Evolutionary conservation across 2,113 vertebrate species (phyloP).

Genomic region (Rhagologus leucostigma): DNA sequence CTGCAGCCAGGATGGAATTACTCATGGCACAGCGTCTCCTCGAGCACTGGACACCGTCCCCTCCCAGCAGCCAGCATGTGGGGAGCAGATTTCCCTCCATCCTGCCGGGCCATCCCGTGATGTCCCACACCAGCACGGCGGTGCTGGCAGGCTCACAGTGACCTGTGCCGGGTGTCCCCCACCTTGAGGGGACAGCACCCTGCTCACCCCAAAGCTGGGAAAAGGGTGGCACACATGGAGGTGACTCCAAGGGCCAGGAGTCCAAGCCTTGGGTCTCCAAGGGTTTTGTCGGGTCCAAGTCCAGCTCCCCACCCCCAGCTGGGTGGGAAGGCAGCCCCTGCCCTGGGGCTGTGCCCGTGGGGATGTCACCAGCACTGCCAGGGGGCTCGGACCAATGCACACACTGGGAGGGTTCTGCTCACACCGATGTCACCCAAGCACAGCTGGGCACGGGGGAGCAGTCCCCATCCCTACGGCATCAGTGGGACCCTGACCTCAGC

Average conservation of each 20-base stretch:
- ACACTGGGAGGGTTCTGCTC: not conserved
- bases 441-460: not conserved
- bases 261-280: not conserved
- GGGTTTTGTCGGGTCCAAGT: not conserved
- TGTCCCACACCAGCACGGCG: accelerated
- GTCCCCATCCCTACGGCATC: accelerated
- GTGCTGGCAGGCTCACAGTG: not conserved
- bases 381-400: accelerated
- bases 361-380: not conserved
- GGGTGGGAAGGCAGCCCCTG: not conserved
- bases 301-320: not conserved
- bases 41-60: accelerated
- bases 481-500: not conserved
- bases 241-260: not conserved
- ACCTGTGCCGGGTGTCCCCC: not conserved
- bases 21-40: not conserved
- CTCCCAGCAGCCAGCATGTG: not conserved
- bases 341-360: accelerated
- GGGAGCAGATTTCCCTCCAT: not conserved
- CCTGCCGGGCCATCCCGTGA: not conserved
- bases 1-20: not conserved
- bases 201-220: not conserved
- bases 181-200: not conserved
- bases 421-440: accelerated
- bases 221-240: not conserved